phyloP scores from a whole-genome alignment of 2,888 invertebrate species.

The Leucoma salicis region DNA sequence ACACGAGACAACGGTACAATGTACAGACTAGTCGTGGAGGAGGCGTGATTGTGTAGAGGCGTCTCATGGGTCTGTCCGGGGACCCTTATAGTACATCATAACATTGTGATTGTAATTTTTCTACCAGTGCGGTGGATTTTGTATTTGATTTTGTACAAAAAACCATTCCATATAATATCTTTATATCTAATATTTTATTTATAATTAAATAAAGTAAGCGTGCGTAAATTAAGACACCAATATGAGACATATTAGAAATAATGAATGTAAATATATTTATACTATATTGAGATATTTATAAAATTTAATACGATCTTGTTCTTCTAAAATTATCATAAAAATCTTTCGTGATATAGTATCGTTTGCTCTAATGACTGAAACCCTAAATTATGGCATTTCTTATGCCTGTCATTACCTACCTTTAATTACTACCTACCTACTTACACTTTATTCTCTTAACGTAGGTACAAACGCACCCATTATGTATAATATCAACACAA shows the following conservation, averaged over 20 bases:
- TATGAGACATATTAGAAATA: slow-evolving; percentile 73
- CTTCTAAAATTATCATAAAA: slow-evolving; percentile 73
- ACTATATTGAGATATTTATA: slow-evolving; percentile 80
- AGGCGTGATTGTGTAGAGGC: slow-evolving; percentile 30
- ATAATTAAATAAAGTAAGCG: slow-evolving; percentile 66
- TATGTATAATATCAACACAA: slow-evolving; percentile 47
- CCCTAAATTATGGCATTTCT: slow-evolving; percentile 48
- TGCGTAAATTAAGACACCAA: slow-evolving; percentile 81
- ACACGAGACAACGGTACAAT: slow-evolving; percentile 60
- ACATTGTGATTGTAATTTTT: slow-evolving; percentile 69
- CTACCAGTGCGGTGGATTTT: slow-evolving; percentile 69
- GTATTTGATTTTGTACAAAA: slow-evolving; percentile 79
- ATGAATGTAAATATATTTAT: slow-evolving; percentile 81
- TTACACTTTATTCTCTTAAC: slow-evolving; percentile 47
- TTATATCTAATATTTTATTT: slow-evolving; percentile 73
- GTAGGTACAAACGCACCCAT: slow-evolving; percentile 59
- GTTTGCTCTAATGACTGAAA: slow-evolving; percentile 62
- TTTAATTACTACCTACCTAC: slow-evolving; percentile 44
- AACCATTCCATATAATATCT: slow-evolving; percentile 78
- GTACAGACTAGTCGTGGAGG: slow-evolving; percentile 72
- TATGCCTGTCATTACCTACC: slow-evolving; percentile 52
- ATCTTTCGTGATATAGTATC: slow-evolving; percentile 64
- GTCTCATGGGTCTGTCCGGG: background rate
- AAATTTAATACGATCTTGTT: slow-evolving; percentile 80
- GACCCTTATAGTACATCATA: slow-evolving; percentile 48